These are phyloP conservation scores for Argyra leucocephala DNA, from an alignment of 2,888 invertebrate species.

Conservation along the genomic window DNA sequence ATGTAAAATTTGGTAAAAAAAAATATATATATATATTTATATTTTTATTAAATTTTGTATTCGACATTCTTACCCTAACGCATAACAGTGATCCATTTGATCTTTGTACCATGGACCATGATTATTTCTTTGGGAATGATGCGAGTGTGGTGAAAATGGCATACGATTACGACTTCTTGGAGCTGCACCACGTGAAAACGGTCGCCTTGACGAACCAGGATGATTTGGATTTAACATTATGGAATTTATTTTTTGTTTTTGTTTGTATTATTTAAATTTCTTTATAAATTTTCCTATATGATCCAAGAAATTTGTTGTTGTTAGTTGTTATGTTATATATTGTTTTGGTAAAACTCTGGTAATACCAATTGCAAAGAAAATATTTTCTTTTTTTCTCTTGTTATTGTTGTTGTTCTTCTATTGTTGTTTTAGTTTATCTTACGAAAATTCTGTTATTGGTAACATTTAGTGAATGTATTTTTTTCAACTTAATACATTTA, in stretches of 20 bases:
- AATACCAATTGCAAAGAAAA: too few relatives aligned
- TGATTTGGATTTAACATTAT: constrained; percentile 38
- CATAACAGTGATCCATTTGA: constrained; percentile 33
- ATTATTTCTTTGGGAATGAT: constrained; percentile 32
- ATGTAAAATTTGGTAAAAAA: background rate
- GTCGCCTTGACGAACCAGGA: constrained; percentile 39
- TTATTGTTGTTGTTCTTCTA: background rate
- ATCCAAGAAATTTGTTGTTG: background rate
- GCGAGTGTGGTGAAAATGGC: constrained; percentile 39
- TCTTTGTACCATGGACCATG: constrained; percentile 33
- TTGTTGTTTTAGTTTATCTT: background rate
- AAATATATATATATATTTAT: background rate
- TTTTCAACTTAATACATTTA: too few relatives aligned
- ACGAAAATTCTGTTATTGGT: background rate
- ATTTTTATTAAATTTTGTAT: constrained; percentile 19
- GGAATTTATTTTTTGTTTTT: background rate
- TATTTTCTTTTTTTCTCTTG: background rate
- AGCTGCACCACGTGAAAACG: constrained; percentile 41
- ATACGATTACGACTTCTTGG: constrained; percentile 40
- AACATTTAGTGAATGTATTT: background rate
- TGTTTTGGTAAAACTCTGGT: too few relatives aligned
- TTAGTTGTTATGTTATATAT: too few relatives aligned
- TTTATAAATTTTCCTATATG: background rate
- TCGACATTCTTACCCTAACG: constrained; percentile 39
- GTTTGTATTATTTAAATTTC: background rate